Base-by-base conservation (phyloP, 2,113 vertebrate genomes). In the Sigmodon hispidus region DNA sequence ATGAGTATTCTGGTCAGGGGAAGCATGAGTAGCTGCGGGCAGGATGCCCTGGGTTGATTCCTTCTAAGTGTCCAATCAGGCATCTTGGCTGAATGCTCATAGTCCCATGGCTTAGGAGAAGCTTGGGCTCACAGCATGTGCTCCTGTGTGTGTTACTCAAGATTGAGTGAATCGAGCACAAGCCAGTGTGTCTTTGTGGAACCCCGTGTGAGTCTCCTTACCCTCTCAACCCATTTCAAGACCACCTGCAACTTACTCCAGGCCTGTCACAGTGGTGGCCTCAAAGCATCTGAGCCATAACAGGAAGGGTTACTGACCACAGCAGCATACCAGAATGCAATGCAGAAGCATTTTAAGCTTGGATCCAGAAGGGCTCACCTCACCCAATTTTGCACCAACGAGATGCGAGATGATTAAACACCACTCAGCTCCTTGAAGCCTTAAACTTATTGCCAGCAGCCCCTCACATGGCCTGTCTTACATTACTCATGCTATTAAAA, bases 191-290 rank as follows among this genome's bases (percentile, higher is more conserved):
- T 4, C n/a, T n/a, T 31, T 2, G 61, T 52, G 15, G 80, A 67
- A 7, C n/a, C 8, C 50, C 48, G 0, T 3, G 0, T 9, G 5
- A 22, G 29, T 2, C 59, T 87, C 79, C n/a, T 17, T 19, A 7
- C 31, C 21, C 59, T 29, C 57, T 16, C 13, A 22, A 13, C 2
- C 5, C 12, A 0, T 13, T 13, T 40, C 45, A 29, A 52, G 31
- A 36, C 61, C 69, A 61, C 48, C 24, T 29, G 11, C 26, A n/a
- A 17, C 1, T 9, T n/a, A 4, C 19, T 72, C 43, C 5, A 0
- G 0, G 31, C 57, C 16, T 24, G 50, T 73, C 9, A 63, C 31
- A 40, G 57, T 34, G 10, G 2, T 12, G 12, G 2, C 57, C 45
- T 61, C 84, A 22, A 36, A 36, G 17, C 5, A 79, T 26, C 8